Evolutionary conservation across 2,888 invertebrate genomes (phyloP), one percentile per base, ranked within the genome.

Genomic region (Cremastinae sp.): DNA sequence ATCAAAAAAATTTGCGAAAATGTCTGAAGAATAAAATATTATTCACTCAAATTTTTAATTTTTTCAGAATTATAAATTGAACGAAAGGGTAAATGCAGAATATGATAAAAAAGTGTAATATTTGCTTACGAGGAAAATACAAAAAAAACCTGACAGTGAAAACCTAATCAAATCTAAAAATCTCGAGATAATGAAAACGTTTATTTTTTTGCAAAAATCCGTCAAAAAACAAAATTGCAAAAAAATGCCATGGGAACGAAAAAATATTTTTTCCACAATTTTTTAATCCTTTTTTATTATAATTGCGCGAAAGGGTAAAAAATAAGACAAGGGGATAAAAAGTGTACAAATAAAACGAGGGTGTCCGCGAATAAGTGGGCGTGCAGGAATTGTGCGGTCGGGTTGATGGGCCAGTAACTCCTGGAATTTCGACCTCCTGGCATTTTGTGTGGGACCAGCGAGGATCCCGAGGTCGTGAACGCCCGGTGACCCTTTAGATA

Each of bases 401-500:
- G 70, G 74, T 70, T 75, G 74, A 76, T 78, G 74, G 80, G 79
- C 78, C 75, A 80, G 78, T 81, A 84, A 85, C 85, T 84, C 84
- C 85, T 83, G 85, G 85, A 85, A 85, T 85, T 68, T 84, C 84
- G 84, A 84, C 82, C 83, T 82, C 82, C 81, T 74, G 64, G 78
- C 69, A 22, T 51, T 74, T 74, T 78, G 80, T 82, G 82, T 83
- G 83, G 79, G 85, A 84, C 83, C 83, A 28, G 28, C 28, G 28
- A 49, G 64, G 75, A 43, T 62, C 82, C 84, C 82, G 87, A 85
- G 87, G 87, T 88, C 86, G 86, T 83, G 80, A 74, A 81, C 69
- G 83, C 82, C 87, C 85, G 87, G 86, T 88, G 88, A 88, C 89
- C 89, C 88, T 83, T 84, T 85, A 88, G 88, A 89, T 89, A 89